Conservation (phyloP, 1,140 invertebrate species). For the Mercenaria mercenaria region DNA sequence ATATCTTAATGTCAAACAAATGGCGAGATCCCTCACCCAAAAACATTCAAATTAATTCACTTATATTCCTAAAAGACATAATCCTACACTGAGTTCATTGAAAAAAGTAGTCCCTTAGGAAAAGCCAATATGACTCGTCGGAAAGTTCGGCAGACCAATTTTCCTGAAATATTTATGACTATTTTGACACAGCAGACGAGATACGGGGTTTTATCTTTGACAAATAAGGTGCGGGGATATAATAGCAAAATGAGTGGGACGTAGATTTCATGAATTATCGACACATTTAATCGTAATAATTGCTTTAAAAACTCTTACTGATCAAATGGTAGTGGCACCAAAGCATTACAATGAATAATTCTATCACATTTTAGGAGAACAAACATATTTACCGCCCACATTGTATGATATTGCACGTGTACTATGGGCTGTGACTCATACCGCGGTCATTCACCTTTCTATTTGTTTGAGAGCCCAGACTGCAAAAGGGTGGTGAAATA, state of each 20-base stretch:
- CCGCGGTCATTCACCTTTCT: no score
- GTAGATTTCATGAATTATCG: not conserved
- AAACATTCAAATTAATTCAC: conserved; percentile 38
- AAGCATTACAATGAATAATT: no score
- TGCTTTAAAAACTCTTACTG: no score
- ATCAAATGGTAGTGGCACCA: no score
- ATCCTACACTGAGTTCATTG: conserved; percentile 36
- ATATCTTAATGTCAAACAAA: conserved; percentile 37
- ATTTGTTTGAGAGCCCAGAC: no score
- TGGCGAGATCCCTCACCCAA: not conserved
- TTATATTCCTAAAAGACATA: not conserved
- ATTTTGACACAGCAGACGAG: not conserved
- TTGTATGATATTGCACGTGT: no score
- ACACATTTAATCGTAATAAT: no score
- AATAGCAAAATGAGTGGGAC: not conserved
- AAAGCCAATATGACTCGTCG: not conserved
- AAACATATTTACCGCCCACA: no score
- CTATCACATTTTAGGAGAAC: no score
- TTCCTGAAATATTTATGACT: not conserved
- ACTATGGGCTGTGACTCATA: no score
- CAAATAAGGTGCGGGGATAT: not conserved
- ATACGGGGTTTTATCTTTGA: not conserved
- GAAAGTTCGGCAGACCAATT: not conserved
- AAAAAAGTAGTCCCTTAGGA: conserved; percentile 23
- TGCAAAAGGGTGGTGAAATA: no score